These are phyloP conservation scores for Etheostoma perlongum DNA, from an alignment of 2,797 vertebrate species.

Conservation along the genomic window DNA sequence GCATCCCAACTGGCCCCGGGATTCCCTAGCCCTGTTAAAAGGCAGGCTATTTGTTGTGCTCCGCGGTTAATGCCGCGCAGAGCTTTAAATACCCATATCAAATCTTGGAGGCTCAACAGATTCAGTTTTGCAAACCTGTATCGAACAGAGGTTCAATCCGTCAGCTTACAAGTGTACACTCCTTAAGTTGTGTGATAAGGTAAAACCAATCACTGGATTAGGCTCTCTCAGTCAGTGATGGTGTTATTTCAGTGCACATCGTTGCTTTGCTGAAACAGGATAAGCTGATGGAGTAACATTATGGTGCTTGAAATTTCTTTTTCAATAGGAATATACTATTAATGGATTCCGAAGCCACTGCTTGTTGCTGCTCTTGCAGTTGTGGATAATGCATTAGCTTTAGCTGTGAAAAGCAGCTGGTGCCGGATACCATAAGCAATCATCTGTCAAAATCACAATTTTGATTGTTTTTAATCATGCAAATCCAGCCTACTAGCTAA, in stretches of 20 bases:
- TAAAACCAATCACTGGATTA: constrained; percentile 90
- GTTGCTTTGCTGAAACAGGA: constrained; percentile 76
- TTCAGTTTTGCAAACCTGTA: constrained; percentile 92
- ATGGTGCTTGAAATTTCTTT: constrained; percentile 73
- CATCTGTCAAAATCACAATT: constrained; percentile 67
- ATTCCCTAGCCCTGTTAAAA: constrained; percentile 87
- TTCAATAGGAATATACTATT: constrained; percentile 73
- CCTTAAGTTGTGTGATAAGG: constrained; percentile 90
- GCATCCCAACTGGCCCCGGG: constrained; percentile 85
- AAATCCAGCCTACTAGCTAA: constrained; percentile 66
- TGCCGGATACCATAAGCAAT: constrained; percentile 68
- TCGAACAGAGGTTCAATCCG: constrained; percentile 90
- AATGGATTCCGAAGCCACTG: constrained; percentile 74
- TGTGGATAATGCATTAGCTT: constrained; percentile 77
- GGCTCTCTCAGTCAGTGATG: constrained; percentile 80
- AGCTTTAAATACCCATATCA: constrained; percentile 92
- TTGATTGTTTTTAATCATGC: constrained; percentile 77
- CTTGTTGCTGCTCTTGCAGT: constrained; percentile 61
- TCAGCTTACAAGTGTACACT: constrained; percentile 90
- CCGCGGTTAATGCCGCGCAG: constrained; percentile 87
- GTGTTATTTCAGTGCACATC: constrained; percentile 71
- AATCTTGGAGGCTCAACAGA: constrained; percentile 91
- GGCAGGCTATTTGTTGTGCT: constrained; percentile 90
- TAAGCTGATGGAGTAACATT: constrained; percentile 80
- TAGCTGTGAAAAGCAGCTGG: constrained; percentile 76